Conservation (phyloP, 2,113 vertebrate species). For the Pluvianellus socialis region DNA sequence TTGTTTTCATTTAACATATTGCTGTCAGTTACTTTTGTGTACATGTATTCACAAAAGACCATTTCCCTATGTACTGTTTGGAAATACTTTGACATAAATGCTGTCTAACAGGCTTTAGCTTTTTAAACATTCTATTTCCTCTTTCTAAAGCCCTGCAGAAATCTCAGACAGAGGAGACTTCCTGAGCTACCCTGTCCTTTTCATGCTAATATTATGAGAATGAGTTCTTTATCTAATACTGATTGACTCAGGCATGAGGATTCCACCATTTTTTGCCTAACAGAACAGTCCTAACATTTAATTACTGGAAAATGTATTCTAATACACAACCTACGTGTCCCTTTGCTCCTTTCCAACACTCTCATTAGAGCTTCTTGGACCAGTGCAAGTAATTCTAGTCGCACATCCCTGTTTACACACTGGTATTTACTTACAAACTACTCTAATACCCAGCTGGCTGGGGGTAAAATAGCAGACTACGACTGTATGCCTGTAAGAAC, state of each 20-base stretch:
- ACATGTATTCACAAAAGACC: not conserved
- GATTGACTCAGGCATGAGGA: not conserved
- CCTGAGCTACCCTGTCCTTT: not conserved
- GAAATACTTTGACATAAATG: not conserved
- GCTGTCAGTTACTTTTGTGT: not conserved
- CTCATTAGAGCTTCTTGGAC: not conserved
- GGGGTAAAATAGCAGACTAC: accelerated
- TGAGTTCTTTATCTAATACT: not conserved
- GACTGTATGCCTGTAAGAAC: not conserved
- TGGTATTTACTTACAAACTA: not conserved
- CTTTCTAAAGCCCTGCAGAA: not conserved
- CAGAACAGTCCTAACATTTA: not conserved
- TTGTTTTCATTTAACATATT: not conserved
- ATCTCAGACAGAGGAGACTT: not conserved
- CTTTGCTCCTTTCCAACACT: not conserved
- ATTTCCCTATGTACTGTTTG: not conserved
- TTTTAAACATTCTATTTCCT: not conserved
- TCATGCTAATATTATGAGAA: not conserved
- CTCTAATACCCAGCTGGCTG: not conserved
- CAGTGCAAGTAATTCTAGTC: not conserved
- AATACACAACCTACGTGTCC: not conserved
- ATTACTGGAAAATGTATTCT: not conserved
- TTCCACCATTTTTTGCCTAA: not conserved
- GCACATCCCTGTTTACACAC: not conserved
- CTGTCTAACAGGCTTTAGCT: not conserved